These are phyloP conservation scores for Scomber colias DNA, from an alignment of 2,113 vertebrate species.

Conservation along the genomic window DNA sequence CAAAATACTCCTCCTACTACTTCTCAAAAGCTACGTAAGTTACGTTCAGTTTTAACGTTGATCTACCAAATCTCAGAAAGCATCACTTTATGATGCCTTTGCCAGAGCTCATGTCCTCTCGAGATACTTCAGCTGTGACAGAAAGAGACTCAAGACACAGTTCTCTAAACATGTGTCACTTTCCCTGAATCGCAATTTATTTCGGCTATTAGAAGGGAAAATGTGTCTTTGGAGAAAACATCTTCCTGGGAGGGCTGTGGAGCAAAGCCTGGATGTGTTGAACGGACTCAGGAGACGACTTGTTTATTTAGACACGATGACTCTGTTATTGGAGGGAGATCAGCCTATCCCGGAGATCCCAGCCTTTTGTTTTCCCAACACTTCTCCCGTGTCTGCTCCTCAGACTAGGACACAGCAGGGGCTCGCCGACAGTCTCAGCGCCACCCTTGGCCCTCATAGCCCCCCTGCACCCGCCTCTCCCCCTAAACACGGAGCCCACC, in stretches of 20 bases:
- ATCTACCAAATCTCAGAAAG: no score
- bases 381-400: constrained; percentile 53
- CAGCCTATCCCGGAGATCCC: constrained; percentile 10
- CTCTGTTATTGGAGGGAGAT: constrained; percentile 59
- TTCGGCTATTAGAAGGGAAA: constrained; percentile 23
- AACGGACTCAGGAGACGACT: constrained; percentile 32
- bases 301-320: constrained; percentile 66
- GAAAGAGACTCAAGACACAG: background rate
- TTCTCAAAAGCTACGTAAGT: background rate
- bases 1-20: no score
- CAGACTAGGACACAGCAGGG: constrained; percentile 47
- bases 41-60: background rate
- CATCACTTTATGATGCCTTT: no score
- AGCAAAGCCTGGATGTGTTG: constrained; percentile 8
- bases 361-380: constrained; percentile 55
- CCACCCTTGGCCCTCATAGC: constrained; percentile 1
- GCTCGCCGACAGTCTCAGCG: constrained; percentile 19
- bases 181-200: constrained; percentile 21
- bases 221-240: constrained; percentile 19
- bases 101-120: background rate
- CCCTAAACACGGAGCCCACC: background rate
- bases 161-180: constrained; percentile 42
- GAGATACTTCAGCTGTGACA: constrained; percentile 22
- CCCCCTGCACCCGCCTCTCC: background rate
- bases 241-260: constrained; percentile 9